Evolutionary conservation across 1,140 invertebrate genomes (phyloP).

Genomic region (Caenorhabditis brenneri): DNA sequence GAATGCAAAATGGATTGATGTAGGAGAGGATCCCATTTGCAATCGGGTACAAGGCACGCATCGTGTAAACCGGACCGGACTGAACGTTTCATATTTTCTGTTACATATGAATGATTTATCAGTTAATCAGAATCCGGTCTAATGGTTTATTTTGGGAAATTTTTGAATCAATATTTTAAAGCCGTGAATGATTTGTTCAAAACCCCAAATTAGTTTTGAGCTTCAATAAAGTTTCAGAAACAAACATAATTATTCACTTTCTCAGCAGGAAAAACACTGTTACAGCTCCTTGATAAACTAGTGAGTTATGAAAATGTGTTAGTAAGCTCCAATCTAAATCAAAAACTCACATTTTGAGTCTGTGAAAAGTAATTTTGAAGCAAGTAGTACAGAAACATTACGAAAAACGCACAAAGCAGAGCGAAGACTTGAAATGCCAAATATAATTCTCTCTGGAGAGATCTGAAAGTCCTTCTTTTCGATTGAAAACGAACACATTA

Average conservation of each 20-base stretch:
- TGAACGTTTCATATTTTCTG: too few relatives aligned
- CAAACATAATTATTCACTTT: too few relatives aligned
- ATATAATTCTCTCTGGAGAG: not conserved
- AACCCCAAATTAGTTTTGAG: too few relatives aligned
- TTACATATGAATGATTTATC: not conserved
- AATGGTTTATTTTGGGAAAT: not conserved
- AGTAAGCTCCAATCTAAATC: not conserved
- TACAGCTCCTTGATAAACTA: not conserved
- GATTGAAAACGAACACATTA: not conserved
- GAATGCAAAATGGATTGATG: slow-evolving; percentile 10
- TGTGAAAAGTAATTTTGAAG: not conserved
- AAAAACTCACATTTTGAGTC: slow-evolving; percentile 9
- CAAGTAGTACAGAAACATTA: not conserved
- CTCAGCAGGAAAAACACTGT: not conserved
- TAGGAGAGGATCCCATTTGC: slow-evolving; percentile 3
- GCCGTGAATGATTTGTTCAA: too few relatives aligned
- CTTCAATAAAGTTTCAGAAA: too few relatives aligned
- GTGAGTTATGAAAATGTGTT: not conserved
- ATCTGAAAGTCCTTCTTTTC: not conserved
- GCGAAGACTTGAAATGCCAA: not conserved
- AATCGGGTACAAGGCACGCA: not conserved
- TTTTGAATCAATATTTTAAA: too few relatives aligned
- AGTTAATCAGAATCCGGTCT: not conserved
- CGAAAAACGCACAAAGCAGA: not conserved
- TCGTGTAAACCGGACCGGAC: slow-evolving; percentile 3